These are phyloP conservation scores for mouse (Mus musculus) DNA, from an alignment of 2,113 vertebrate genomes.

Conservation along the genomic window DNA sequence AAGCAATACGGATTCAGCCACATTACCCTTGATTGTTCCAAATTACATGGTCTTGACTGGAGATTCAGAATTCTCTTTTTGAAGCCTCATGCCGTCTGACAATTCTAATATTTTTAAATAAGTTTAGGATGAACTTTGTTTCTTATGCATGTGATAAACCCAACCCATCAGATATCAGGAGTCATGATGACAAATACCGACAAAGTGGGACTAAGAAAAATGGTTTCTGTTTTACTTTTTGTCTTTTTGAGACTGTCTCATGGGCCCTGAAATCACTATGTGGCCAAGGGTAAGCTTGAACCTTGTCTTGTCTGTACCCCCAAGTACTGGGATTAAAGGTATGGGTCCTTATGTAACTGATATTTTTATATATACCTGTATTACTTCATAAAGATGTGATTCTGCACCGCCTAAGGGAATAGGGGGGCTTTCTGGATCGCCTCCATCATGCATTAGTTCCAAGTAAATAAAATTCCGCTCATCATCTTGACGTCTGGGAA, in stretches of 20 bases:
- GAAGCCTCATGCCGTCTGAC: neutral
- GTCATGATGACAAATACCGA: slow-evolving; percentile 1
- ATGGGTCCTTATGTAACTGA: neutral
- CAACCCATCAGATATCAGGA: neutral
- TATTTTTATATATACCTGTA: slow-evolving; percentile 74
- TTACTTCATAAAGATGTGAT: slow-evolving; percentile 82
- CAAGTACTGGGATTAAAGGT: neutral
- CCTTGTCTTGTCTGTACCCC: neutral
- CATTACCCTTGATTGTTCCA: neutral
- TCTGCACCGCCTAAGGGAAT: slow-evolving; percentile 64
- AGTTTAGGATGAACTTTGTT: slow-evolving; percentile 36
- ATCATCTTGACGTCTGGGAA: slow-evolving; percentile 81
- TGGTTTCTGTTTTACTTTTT: neutral
- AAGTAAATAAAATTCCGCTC: slow-evolving; percentile 77
- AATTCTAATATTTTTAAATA: slow-evolving; percentile 8
- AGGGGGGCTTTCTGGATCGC: neutral
- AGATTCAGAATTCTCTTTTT: slow-evolving; percentile 35
- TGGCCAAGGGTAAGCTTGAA: neutral
- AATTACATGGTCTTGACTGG: neutral
- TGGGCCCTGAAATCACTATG: neutral
- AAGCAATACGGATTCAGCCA: neutral
- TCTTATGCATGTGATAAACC: neutral
- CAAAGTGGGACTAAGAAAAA: neutral
- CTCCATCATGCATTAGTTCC: slow-evolving; percentile 72
- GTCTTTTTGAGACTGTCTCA: neutral